Conservation (phyloP, 2,797 vertebrate species). For the Pseudopleuronectes americanus region DNA sequence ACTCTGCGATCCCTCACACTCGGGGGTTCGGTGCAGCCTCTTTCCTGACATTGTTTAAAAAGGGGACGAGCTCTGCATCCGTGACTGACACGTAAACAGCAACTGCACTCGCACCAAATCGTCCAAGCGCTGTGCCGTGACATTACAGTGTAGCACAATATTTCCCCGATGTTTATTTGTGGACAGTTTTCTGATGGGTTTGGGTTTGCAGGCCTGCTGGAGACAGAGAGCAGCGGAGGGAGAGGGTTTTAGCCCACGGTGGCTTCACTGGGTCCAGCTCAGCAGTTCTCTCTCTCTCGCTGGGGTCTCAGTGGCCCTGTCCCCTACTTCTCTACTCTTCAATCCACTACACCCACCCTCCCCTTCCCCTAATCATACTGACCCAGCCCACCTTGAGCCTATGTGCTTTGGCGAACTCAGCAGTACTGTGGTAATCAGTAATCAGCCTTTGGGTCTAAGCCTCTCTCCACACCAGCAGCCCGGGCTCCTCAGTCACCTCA, state of each 20-base stretch:
- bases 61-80: constrained; percentile 27
- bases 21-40: constrained; percentile 33
- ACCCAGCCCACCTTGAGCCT: constrained; percentile 79
- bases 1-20: constrained; percentile 36
- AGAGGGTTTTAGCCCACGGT: constrained; percentile 26
- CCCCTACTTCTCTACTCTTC: constrained; percentile 43
- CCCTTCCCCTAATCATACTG: constrained; percentile 69
- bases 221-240: constrained; percentile 6
- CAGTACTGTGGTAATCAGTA: constrained; percentile 79
- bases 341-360: constrained; percentile 49
- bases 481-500: constrained; percentile 50
- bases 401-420: constrained; percentile 77
- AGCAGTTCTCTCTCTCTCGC: constrained; percentile 49
- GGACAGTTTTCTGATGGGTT: background rate
- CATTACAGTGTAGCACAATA: background rate
- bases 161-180: background rate
- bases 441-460: constrained; percentile 80
- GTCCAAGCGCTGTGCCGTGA: constrained; percentile 6
- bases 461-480: constrained; percentile 46
- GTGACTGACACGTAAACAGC: constrained; percentile 27
- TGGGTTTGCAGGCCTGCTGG: background rate
- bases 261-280: constrained; percentile 53
- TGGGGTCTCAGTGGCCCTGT: constrained; percentile 60
- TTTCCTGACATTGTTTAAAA: constrained; percentile 26
- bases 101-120: background rate